These are phyloP conservation scores for Hozukius guyotensis DNA, from an alignment of 2,797 vertebrate species.

Conservation along the genomic window DNA sequence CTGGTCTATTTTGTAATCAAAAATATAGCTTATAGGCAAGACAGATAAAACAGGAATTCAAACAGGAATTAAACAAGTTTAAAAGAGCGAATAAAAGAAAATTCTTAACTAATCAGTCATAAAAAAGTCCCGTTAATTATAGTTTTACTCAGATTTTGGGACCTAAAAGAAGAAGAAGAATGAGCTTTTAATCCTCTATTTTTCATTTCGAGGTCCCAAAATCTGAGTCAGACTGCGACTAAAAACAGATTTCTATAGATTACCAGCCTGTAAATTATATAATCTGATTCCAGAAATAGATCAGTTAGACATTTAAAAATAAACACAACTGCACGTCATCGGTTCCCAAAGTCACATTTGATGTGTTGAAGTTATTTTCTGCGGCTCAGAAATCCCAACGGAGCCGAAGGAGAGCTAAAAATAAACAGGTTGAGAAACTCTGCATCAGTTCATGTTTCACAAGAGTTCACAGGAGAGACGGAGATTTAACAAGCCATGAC, in stretches of 20 bases:
- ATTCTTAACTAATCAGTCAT: too few species aligned
- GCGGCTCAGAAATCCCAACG: not conserved
- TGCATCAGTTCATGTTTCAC: not conserved
- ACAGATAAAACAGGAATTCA: not conserved
- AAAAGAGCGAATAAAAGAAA: too few species aligned
- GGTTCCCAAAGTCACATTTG: not conserved
- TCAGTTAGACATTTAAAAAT: not conserved
- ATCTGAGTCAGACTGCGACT: not conserved
- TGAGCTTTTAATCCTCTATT: not conserved
- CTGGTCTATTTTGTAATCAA: not conserved
- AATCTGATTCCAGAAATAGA: not conserved
- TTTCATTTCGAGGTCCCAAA: not conserved
- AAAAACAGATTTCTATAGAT: not conserved
- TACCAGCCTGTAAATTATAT: not conserved
- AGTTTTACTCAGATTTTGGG: not conserved
- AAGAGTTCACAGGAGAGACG: not conserved
- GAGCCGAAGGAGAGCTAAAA: conserved; percentile 5
- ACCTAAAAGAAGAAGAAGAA: not conserved
- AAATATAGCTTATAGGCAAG: not conserved
- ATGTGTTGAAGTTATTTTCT: conserved; percentile 9
- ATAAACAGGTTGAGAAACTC: conserved; percentile 17
- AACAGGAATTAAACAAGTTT: too few species aligned
- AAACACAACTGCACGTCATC: not conserved
- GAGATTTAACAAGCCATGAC: conserved; percentile 21
- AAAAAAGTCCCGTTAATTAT: not conserved